A percentile compares a stretch with the other conserved stretches of the same genome.
Conservation (phyloP, 2,797 vertebrate species). For the Coregonus sp. region DNA sequence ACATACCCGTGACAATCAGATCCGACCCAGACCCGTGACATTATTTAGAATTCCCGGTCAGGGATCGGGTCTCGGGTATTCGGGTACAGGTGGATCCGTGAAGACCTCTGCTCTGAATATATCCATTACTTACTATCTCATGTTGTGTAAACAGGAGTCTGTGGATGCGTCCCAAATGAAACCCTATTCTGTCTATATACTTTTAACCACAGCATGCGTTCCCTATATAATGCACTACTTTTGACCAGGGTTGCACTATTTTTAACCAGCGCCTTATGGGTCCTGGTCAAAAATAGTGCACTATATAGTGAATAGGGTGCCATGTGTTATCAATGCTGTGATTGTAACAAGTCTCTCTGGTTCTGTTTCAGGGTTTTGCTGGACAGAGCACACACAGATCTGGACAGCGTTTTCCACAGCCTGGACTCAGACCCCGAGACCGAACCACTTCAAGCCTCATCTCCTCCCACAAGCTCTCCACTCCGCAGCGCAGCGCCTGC, state of each 20-base stretch:
- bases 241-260: background rate
- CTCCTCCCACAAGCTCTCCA: slow-evolving; percentile 75
- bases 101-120: too few species aligned
- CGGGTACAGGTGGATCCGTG: too few species aligned
- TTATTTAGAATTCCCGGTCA: too few species aligned
- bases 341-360: background rate
- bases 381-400: slow-evolving; percentile 90
- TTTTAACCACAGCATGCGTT: background rate
- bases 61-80: too few species aligned
- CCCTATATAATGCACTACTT: background rate
- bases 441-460: slow-evolving; percentile 70
- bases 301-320: background rate
- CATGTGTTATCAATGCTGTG: background rate
- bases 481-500: slow-evolving; percentile 78
- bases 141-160: too few species aligned
- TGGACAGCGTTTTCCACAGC: slow-evolving; percentile 81
- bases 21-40: too few species aligned
- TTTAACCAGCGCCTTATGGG: background rate
- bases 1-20: too few species aligned
- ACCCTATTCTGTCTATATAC: background rate
- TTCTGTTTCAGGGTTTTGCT: slow-evolving; percentile 81
- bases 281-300: background rate
- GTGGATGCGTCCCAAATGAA: background rate
- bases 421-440: slow-evolving; percentile 86
- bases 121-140: too few species aligned